Evolutionary conservation across 2,888 invertebrate genomes (phyloP), one percentile per base, ranked within the genome.

Genomic region (Listrodromus nycthemerus): DNA sequence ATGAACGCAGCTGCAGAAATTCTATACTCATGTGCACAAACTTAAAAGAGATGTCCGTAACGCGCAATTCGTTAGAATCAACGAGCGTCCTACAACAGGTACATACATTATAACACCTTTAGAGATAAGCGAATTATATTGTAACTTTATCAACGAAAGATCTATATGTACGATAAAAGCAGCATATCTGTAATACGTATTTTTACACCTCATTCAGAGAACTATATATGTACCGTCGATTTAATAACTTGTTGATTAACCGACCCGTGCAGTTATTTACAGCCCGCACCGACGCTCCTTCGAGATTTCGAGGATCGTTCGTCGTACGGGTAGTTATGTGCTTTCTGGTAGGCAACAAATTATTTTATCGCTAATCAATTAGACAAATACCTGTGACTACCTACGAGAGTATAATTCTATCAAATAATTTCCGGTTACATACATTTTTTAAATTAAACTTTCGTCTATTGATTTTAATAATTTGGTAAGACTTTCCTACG

Each of bases 321-420:
- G 73, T 45, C 65, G 24, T 66, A 50, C 7, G 52, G 41, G 16
- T 41, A 37, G 30, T 24, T 74, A 74, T 55, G 78, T 74, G 73
- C 74, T 82, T 82, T 74, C 69, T 74, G 63, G 63, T 82, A 82
- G 69, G 45, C 2, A 82, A 82, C 78, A 78, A 67, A 78, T 82
- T 67, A 78, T 78, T 78, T 67, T 55, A 66, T 24, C 71, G 61
- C 71, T 61, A 70, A 55, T 66, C 45, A 10, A n/a, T 4, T 41
- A 48, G 41, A 45, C 4, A 33, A 10, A 37, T 67, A 21, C 21
- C 21, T 41, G 37, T 24, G 69, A 69, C 37, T 65, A 41, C 66
- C 45, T 13, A 24, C 5, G 41, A 41, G 41, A 41, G 16, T 41
- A 48, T 5, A 13, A n/a, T 27, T 66, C 21, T 33, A 13, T 16